Evolutionary conservation across 2,888 invertebrate species (phyloP), one percentile per base, ranked within the genome.

Genomic region (Limnephilus marmoratus): DNA sequence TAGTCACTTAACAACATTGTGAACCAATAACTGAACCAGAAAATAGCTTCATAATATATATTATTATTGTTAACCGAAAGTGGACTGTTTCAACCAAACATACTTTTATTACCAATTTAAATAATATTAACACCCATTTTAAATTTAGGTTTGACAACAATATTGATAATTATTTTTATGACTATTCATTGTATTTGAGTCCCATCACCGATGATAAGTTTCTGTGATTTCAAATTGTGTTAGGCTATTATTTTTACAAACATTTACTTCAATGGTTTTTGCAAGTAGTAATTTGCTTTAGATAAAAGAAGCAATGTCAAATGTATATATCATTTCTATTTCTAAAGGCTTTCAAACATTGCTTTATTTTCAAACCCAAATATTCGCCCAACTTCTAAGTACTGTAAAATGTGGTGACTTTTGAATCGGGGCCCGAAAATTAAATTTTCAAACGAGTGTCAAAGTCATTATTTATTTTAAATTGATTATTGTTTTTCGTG

Each of bases 181-280:
- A 68, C 24, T 83, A 37, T 37, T n/a, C 18, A 2, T 83, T 83
- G 7, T 83, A 83, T 24, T 83, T 34, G 37, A 83, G 15, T 37
- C 37, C 37, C 37, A 86, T 86, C 41, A 49, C 24, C 86, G 68
- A 68, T 68, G n/a, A 45, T 86, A 41, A 45, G 86, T 86, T 86
- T 86, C 86, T 86, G 86, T 86, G 86, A 86, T 45, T 88, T 92
- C 80, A 90, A 90, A 92, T 92, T 92, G 92, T 90, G 86, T 85
- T 85, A 85, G 92, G 68, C 81, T 85, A 53, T 68, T 15, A 68
- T 68, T 68, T 68, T 68, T 24, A 68, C 88, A 87, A 87, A 86
- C 81, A 81, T 34, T 29, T 81, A 86, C 53, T 90, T 90, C 37
- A 81, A 68, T 68, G 24, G 7, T 68, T 68, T 68, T 68, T 4